Conservation (phyloP, 2,113 vertebrate species). For the Tympanuchus pallidicinctus region DNA sequence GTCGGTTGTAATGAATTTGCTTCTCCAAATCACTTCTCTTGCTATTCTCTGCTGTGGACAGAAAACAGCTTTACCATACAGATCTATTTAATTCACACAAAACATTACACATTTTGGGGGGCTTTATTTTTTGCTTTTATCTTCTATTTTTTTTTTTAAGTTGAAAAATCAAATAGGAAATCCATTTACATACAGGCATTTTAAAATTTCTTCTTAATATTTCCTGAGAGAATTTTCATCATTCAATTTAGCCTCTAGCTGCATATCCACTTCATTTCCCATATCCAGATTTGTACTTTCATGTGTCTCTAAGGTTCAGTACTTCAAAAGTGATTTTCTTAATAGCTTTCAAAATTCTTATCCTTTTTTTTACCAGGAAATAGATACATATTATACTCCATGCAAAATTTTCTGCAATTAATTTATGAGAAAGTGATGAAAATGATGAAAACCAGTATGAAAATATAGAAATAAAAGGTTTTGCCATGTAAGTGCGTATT, state of each 20-base stretch:
- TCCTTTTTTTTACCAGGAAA: not conserved
- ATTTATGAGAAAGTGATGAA: not conserved
- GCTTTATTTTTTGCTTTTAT: not conserved
- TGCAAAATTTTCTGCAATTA: not conserved
- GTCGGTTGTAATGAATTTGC: not conserved
- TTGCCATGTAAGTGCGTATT: not conserved
- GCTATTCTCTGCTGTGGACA: not conserved
- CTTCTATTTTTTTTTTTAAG: not conserved
- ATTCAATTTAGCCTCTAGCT: not conserved
- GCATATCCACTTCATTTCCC: not conserved
- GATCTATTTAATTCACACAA: not conserved
- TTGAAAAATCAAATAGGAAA: not conserved
- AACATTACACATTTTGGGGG: not conserved
- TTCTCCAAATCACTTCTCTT: not conserved
- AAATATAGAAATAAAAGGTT: not conserved
- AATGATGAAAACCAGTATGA: rapidly evolving
- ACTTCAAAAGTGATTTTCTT: not conserved
- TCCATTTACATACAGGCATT: not conserved
- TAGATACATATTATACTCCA: not conserved
- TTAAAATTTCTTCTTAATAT: not conserved
- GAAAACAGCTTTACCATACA: not conserved
- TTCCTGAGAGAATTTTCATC: not conserved
- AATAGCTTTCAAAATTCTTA: not conserved
- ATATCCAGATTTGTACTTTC: not conserved
- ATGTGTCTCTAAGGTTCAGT: not conserved